A percentile compares a stretch with the other conserved stretches of the same genome.
Conservation (phyloP, 2,113 vertebrate genomes). For the Onychorhynchus coronatus region DNA sequence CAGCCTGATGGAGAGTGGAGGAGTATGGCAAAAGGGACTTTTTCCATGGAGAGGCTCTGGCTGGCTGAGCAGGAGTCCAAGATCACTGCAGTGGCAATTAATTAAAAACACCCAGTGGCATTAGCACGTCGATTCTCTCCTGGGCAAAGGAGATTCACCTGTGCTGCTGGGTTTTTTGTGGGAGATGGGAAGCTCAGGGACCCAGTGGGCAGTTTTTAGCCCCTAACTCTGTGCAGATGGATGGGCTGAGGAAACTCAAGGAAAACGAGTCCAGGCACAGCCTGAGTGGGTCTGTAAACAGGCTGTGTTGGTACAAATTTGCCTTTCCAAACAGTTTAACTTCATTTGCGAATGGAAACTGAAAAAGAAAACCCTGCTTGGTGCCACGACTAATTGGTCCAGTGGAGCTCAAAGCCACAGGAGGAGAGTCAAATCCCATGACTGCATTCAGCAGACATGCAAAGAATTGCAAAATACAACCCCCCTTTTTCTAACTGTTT, state of each 20-base stretch:
- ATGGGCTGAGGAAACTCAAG: not conserved
- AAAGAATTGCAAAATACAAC: constrained; percentile 17
- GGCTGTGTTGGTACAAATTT: not conserved
- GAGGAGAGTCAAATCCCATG: constrained; percentile 1
- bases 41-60: not conserved
- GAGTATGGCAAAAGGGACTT: not conserved
- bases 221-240: not conserved
- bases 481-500: not conserved
- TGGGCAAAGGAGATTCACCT: not conserved
- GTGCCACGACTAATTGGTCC: not conserved
- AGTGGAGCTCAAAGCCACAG: not conserved
- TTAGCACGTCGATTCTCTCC: not conserved
- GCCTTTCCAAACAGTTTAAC: not conserved
- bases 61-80: not conserved
- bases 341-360: not conserved
- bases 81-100: not conserved
- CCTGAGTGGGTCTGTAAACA: not conserved
- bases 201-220: not conserved
- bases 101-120: not conserved
- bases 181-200: not conserved
- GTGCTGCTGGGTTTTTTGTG: not conserved
- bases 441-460: not conserved
- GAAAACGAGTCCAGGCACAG: not conserved
- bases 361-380: not conserved
- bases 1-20: not conserved